These are phyloP conservation scores for Sebastiscus tertius DNA, from an alignment of 2,797 vertebrate genomes.

Conservation along the genomic window DNA sequence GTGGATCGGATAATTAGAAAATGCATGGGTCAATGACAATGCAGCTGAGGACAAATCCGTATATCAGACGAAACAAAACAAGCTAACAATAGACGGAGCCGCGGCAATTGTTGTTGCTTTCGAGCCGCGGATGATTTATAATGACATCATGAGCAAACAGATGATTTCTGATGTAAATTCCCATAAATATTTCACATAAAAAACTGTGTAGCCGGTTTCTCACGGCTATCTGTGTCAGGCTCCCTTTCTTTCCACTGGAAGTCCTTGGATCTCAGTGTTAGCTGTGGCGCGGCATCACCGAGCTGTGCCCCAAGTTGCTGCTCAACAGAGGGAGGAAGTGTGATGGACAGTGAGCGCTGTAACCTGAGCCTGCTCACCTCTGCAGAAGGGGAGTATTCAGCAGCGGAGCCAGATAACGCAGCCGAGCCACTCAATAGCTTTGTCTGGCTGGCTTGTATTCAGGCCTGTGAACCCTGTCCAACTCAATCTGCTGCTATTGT, in stretches of 20 bases:
- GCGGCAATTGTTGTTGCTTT: slow-evolving; percentile 5
- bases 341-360: slow-evolving; percentile 51
- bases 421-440: slow-evolving; percentile 66
- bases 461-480: slow-evolving; percentile 77
- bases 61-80: slow-evolving; percentile 59
- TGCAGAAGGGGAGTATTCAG: slow-evolving; percentile 56
- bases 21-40: slow-evolving; percentile 64
- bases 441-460: slow-evolving; percentile 68
- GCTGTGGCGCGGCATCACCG: neutral
- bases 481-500: slow-evolving; percentile 80
- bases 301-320: neutral
- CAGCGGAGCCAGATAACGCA: slow-evolving; percentile 57
- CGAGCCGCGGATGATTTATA: slow-evolving; percentile 1
- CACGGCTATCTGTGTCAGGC: neutral
- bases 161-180: slow-evolving; percentile 3
- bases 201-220: neutral
- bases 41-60: slow-evolving; percentile 57
- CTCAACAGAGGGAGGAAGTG: slow-evolving; percentile 26
- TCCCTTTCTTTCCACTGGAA: neutral
- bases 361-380: slow-evolving; percentile 61
- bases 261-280: neutral
- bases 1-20: slow-evolving; percentile 73
- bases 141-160: slow-evolving; percentile 1
- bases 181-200: neutral
- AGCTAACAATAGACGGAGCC: slow-evolving; percentile 29